phyloP scores from a whole-genome alignment of 2,797 vertebrate species.

The Ctenochaetus hawaiiensis region DNA sequence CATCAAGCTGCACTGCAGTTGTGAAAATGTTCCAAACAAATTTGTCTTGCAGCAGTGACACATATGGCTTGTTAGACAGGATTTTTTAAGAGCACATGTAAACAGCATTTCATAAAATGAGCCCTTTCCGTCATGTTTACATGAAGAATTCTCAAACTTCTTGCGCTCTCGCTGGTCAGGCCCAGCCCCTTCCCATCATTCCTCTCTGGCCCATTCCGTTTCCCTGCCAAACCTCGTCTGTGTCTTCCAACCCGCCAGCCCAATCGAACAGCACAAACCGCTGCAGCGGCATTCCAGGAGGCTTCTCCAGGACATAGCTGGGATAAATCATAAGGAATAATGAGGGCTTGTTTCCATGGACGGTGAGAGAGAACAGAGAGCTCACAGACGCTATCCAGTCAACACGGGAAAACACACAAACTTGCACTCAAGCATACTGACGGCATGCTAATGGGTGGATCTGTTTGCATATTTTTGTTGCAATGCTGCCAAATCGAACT shows the following conservation, averaged over 20 bases:
- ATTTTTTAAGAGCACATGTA: constrained; percentile 36
- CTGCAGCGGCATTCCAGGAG: constrained; percentile 68
- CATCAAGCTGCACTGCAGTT: neutral
- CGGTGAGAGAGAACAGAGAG: constrained; percentile 43
- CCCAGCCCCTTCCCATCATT: constrained; percentile 70
- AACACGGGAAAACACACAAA: constrained; percentile 20
- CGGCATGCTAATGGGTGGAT: constrained; percentile 30
- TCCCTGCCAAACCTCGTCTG: constrained; percentile 73
- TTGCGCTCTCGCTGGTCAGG: constrained; percentile 27
- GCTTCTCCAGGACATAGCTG: constrained; percentile 64
- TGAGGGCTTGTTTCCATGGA: constrained; percentile 60
- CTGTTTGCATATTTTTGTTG: constrained; percentile 46
- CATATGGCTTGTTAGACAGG: constrained; percentile 7
- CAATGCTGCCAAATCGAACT: constrained; percentile 31
- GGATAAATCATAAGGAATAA: constrained; percentile 73
- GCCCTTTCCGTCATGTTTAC: constrained; percentile 39
- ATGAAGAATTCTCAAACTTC: constrained; percentile 49
- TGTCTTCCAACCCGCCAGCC: constrained; percentile 67
- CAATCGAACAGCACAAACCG: constrained; percentile 62
- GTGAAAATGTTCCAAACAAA: constrained; percentile 22
- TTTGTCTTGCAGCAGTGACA: constrained; percentile 21
- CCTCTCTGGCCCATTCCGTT: constrained; percentile 32
- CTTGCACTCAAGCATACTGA: constrained; percentile 8
- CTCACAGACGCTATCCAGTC: constrained; percentile 33
- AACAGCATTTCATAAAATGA: constrained; percentile 29